Conservation (phyloP, 2,797 vertebrate species). For the Aeoliscus strigatus region DNA sequence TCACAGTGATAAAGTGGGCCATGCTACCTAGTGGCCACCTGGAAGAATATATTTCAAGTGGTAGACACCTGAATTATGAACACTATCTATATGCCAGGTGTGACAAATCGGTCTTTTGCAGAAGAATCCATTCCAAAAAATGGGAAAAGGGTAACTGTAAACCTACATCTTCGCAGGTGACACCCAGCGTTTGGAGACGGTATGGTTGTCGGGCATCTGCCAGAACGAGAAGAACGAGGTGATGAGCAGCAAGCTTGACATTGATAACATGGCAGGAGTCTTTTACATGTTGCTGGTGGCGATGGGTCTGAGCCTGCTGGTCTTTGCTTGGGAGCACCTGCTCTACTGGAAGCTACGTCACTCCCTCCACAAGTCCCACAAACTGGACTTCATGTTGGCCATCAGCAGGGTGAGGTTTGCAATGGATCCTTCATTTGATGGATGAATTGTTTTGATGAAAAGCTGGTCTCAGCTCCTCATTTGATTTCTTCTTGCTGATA, state of each 20-base stretch:
- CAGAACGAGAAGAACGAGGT: constrained; percentile 99
- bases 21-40: constrained; percentile 17
- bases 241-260: constrained; percentile 98
- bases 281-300: constrained; percentile 99
- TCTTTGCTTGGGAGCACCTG: constrained; percentile 96
- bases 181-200: constrained; percentile 93
- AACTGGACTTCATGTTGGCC: constrained; percentile 87
- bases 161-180: constrained; percentile 76
- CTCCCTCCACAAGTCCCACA: constrained; percentile 81
- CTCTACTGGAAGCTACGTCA: constrained; percentile 95
- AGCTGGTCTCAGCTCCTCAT: neutral
- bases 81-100: too few relatives aligned
- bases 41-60: constrained; percentile 19
- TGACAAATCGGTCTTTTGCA: too few relatives aligned
- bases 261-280: constrained; percentile 98
- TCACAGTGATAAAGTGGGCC: constrained; percentile 25
- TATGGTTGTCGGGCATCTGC: constrained; percentile 97
- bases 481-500: constrained; percentile 28
- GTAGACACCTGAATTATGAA: constrained; percentile 52
- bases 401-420: constrained; percentile 87
- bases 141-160: too few relatives aligned
- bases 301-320: constrained; percentile 96
- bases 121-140: too few relatives aligned
- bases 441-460: neutral
- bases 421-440: neutral